phyloP scores from a whole-genome alignment of 2,888 invertebrate species.

The Lasioglossum figueresi region DNA sequence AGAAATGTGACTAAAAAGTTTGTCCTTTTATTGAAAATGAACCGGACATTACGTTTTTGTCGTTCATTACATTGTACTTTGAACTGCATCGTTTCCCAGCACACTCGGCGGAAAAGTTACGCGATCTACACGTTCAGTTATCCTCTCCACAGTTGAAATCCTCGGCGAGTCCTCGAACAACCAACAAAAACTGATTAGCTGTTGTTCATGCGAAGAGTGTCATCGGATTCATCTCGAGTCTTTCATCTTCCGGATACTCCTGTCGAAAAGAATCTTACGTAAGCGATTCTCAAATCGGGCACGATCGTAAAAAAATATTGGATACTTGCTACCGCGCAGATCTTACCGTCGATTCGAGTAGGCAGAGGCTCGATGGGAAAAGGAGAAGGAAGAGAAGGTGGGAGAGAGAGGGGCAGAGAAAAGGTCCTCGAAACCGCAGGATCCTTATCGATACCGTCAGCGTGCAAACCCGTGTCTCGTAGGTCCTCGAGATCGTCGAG shows the following conservation, averaged over 20 bases:
- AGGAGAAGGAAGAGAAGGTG: no score
- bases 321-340: background rate
- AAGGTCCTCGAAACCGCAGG: slow-evolving; percentile 37
- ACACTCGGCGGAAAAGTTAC: background rate
- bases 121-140: background rate
- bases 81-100: background rate
- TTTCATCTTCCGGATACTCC: background rate
- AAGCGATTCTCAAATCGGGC: slow-evolving; percentile 1
- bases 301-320: background rate
- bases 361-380: background rate
- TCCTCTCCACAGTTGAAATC: background rate
- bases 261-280: background rate
- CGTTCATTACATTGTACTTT: background rate
- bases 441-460: slow-evolving; percentile 56
- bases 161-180: background rate
- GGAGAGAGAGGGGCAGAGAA: background rate
- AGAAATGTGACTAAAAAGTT: no score
- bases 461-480: slow-evolving; percentile 37
- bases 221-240: background rate
- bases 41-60: background rate
- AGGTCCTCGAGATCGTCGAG: slow-evolving; percentile 34
- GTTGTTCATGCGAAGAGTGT: background rate
- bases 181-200: background rate
- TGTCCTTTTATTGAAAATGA: background rate
- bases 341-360: slow-evolving; percentile 16